A percentile compares a stretch with the other conserved stretches of the same genome.
Conservation (phyloP, 1,140 invertebrate species). For the Gryllus bimaculatus region DNA sequence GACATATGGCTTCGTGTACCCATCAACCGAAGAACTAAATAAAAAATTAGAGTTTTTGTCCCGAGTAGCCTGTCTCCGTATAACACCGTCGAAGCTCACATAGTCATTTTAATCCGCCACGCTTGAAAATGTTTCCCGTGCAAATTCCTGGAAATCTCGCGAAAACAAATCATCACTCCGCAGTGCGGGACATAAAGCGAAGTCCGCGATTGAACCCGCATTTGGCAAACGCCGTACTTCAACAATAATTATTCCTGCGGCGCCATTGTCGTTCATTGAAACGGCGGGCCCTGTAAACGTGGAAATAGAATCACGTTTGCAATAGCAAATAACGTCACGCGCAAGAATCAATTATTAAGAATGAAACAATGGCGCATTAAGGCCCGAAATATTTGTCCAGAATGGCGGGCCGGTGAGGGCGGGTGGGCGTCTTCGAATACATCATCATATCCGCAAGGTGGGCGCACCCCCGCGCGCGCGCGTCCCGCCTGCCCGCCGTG, state of each 20-base stretch:
- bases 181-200: background rate
- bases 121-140: too few species aligned
- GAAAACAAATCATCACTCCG: background rate
- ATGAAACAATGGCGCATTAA: background rate
- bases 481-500: too few species aligned
- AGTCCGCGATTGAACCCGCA: background rate
- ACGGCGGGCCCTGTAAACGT: background rate
- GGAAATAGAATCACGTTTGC: background rate
- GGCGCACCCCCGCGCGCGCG: too few species aligned
- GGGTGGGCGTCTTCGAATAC: background rate
- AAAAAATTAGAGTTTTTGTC: too few species aligned
- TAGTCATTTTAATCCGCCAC: too few species aligned
- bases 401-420: background rate
- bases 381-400: background rate
- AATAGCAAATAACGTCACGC: background rate
- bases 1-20: too few species aligned
- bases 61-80: too few species aligned
- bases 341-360: background rate
- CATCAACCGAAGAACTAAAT: too few species aligned
- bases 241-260: background rate
- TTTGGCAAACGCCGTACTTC: background rate
- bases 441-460: background rate
- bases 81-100: too few species aligned
- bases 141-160: too few species aligned
- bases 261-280: background rate